A percentile compares a stretch with the other conserved stretches of the same genome.
phyloP scores from a whole-genome alignment of 2,113 vertebrate species.

The Lepus timidus region DNA sequence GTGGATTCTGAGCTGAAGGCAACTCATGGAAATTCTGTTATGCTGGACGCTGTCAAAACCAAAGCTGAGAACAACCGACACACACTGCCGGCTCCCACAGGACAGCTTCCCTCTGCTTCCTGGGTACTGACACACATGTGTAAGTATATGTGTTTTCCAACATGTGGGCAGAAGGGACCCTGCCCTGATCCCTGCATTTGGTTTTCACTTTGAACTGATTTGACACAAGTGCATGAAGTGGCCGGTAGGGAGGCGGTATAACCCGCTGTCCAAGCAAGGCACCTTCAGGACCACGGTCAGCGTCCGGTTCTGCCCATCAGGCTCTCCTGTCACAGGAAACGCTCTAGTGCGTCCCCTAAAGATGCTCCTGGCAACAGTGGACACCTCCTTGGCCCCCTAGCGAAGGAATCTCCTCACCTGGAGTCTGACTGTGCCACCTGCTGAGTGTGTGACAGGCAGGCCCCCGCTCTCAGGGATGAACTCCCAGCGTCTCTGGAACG shows the following conservation, averaged over 20 bases:
- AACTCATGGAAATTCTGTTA: neutral
- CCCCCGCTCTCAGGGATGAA: neutral
- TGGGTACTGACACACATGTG: neutral
- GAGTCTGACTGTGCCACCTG: neutral
- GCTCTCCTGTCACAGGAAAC: neutral
- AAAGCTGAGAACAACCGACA: neutral
- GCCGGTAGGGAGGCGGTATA: too few relatives aligned
- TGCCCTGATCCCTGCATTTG: neutral
- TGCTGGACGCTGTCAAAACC: neutral
- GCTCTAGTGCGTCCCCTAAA: neutral
- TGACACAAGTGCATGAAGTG: neutral
- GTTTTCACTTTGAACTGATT: neutral
- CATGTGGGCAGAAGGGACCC: neutral
- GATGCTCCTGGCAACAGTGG: rapidly evolving
- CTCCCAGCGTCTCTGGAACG: neutral
- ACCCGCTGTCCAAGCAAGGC: rapidly evolving
- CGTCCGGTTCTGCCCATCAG: rapidly evolving
- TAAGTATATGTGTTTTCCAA: neutral
- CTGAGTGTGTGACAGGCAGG: neutral
- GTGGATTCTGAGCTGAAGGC: neutral
- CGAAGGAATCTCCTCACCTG: rapidly evolving
- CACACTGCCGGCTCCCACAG: neutral
- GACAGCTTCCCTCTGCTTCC: neutral
- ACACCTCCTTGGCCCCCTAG: neutral
- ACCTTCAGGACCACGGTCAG: neutral